These are phyloP conservation scores for Petrolisthes manimaculis DNA, from an alignment of 2,888 invertebrate species.

Conservation along the genomic window DNA sequence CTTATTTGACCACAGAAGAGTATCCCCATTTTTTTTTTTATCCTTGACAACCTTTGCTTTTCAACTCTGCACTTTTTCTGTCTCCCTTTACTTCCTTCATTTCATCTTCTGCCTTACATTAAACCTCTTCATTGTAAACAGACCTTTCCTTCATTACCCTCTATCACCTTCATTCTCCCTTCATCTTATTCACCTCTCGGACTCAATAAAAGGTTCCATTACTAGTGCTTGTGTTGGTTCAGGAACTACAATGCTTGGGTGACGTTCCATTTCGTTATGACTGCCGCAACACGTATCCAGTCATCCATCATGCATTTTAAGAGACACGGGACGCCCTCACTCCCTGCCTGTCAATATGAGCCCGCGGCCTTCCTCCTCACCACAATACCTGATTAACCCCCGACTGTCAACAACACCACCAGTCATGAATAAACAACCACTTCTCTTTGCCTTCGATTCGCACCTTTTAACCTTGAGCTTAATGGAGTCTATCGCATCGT, in stretches of 20 bases:
- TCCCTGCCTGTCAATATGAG: constrained; percentile 5
- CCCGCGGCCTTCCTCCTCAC: background rate
- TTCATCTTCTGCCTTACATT: no score
- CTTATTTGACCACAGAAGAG: no score
- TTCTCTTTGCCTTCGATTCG: background rate
- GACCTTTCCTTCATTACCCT: no score
- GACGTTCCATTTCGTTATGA: background rate
- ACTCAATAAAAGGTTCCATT: no score
- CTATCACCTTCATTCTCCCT: no score
- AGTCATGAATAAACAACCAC: constrained; percentile 13
- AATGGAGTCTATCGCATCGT: constrained; percentile 21
- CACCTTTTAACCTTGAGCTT: constrained; percentile 8
- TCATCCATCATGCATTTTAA: background rate
- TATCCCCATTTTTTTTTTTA: no score
- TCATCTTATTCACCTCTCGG: no score
- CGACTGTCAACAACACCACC: constrained; percentile 7
- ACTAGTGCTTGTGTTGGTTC: no score
- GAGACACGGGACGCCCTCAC: background rate
- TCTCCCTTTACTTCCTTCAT: no score
- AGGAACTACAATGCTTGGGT: background rate
- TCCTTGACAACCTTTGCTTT: no score
- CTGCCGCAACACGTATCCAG: background rate
- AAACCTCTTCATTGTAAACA: no score
- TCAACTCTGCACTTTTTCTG: no score
- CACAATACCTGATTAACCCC: constrained; percentile 23